phyloP scores from a whole-genome alignment of 1,140 invertebrate species.

The Arion vulgaris region DNA sequence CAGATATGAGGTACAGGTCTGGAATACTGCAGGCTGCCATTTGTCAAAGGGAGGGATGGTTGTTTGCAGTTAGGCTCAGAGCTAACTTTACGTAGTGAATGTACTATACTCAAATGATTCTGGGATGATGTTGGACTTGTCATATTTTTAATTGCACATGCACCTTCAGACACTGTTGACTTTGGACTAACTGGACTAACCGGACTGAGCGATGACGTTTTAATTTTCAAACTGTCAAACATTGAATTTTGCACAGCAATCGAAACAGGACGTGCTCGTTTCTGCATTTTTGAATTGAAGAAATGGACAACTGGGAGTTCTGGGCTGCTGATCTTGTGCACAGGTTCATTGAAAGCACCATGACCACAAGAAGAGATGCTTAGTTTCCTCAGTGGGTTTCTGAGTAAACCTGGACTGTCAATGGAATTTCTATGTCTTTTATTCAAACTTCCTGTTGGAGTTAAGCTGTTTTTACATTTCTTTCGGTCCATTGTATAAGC shows the following conservation, averaged over 20 bases:
- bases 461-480: neutral
- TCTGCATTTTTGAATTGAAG: slow-evolving; percentile 65
- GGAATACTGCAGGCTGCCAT: slow-evolving; percentile 40
- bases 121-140: slow-evolving; percentile 33
- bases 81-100: slow-evolving; percentile 41
- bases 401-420: slow-evolving; percentile 54
- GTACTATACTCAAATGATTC: slow-evolving; percentile 28
- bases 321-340: slow-evolving; percentile 44
- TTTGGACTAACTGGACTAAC: slow-evolving; percentile 30
- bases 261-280: slow-evolving; percentile 35
- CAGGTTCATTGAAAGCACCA: slow-evolving; percentile 50
- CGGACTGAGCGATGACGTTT: neutral
- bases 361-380: slow-evolving; percentile 52
- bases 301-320: slow-evolving; percentile 69
- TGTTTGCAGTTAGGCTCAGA: slow-evolving; percentile 45
- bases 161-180: slow-evolving; percentile 35
- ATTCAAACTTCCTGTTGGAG: slow-evolving; percentile 63
- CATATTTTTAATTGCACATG: slow-evolving; percentile 22
- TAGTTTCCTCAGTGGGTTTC: slow-evolving; percentile 53
- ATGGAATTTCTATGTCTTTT: slow-evolving; percentile 54
- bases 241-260: slow-evolving; percentile 57
- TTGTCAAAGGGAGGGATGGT: slow-evolving; percentile 9
- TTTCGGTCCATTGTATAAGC: neutral
- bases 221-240: slow-evolving; percentile 60
- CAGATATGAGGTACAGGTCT: slow-evolving; percentile 55